These are phyloP conservation scores for Hydrozoanthus gracilis DNA, from an alignment of 92 coral and sea anemone genomes.

Conservation along the genomic window DNA sequence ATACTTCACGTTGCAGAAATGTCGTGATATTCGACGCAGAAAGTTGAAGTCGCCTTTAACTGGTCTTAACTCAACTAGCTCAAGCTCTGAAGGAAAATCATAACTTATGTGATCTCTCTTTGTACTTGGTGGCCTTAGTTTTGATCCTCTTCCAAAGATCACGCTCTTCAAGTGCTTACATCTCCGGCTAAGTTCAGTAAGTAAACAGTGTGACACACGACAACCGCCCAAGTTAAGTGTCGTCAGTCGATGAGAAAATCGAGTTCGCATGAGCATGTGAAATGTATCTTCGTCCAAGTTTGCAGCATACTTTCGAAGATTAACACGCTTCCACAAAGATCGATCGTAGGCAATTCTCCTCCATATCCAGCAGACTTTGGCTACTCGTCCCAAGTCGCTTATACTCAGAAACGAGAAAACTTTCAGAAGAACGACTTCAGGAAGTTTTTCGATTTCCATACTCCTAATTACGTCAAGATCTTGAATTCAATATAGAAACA, in stretches of 20 bases:
- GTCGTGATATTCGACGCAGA: slow-evolving; percentile 87
- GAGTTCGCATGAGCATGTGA: slow-evolving; percentile 83
- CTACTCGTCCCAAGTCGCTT: slow-evolving; percentile 86
- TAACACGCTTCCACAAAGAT: slow-evolving; percentile 92
- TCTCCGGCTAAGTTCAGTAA: slow-evolving; percentile 82
- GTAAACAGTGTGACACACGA: slow-evolving; percentile 81
- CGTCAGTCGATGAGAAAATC: slow-evolving; percentile 78
- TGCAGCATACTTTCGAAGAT: slow-evolving; percentile 80
- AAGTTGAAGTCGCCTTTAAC: slow-evolving; percentile 96
- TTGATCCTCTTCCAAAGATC: slow-evolving; percentile 95
- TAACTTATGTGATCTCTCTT: slow-evolving; percentile 66
- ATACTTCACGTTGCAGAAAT: slow-evolving; percentile 88
- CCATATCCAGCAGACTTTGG: slow-evolving; percentile 93
- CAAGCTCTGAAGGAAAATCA: slow-evolving; percentile 91
- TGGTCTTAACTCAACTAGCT: slow-evolving; percentile 92
- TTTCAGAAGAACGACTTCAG: slow-evolving; percentile 91
- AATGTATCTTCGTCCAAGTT: slow-evolving; percentile 86
- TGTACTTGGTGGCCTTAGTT: slow-evolving; percentile 70
- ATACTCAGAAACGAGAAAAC: slow-evolving; percentile 86
- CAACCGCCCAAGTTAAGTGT: slow-evolving; percentile 82
- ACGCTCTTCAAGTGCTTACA: slow-evolving; percentile 85
- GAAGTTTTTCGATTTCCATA: slow-evolving; percentile 59
- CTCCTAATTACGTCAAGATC: background rate
- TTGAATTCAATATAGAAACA: background rate
- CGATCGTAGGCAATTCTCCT: slow-evolving; percentile 94